A percentile compares a stretch with the other conserved stretches of the same genome.
Evolutionary conservation across 2,888 invertebrate genomes (phyloP).

Genomic region (Andricus quercusramuli): DNA sequence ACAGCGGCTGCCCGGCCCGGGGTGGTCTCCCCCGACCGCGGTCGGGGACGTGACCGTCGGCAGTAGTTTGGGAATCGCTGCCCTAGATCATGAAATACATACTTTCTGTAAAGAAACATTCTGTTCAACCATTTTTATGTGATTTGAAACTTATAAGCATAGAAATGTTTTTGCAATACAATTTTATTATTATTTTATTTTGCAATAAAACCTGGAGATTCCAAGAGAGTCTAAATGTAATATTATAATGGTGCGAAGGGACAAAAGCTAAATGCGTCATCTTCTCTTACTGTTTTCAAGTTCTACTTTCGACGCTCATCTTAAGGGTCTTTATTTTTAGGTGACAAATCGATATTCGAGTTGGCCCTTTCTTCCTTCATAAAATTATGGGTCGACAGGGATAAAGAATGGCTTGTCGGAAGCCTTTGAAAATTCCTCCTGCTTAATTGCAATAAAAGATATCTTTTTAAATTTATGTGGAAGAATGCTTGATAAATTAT

Average conservation of each 20-base stretch:
- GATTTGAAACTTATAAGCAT: too few relatives aligned
- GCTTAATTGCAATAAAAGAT: neutral
- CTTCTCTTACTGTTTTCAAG: neutral
- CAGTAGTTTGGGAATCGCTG: too few relatives aligned
- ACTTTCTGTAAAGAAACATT: too few relatives aligned
- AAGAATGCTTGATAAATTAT: neutral
- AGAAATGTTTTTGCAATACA: too few relatives aligned
- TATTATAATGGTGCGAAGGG: neutral
- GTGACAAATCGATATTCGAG: constrained; percentile 5
- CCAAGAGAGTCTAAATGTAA: neutral
- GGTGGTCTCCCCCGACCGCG: too few relatives aligned
- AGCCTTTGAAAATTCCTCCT: neutral
- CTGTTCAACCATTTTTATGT: too few relatives aligned
- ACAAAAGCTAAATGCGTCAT: neutral
- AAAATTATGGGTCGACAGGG: constrained; percentile 5
- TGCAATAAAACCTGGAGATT: neutral
- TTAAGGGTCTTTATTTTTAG: constrained; percentile 25
- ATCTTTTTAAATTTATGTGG: neutral
- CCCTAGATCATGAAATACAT: too few relatives aligned
- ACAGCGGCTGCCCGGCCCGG: too few relatives aligned
- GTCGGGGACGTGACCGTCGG: too few relatives aligned
- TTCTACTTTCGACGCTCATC: neutral
- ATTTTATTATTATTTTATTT: too few relatives aligned
- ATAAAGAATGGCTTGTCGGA: neutral
- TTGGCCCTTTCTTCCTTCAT: neutral